Percentiles rank a stretch among this genome's conserved stretches.
phyloP scores from a whole-genome alignment of 2,113 vertebrate genomes.

The Suricata suricatta region DNA sequence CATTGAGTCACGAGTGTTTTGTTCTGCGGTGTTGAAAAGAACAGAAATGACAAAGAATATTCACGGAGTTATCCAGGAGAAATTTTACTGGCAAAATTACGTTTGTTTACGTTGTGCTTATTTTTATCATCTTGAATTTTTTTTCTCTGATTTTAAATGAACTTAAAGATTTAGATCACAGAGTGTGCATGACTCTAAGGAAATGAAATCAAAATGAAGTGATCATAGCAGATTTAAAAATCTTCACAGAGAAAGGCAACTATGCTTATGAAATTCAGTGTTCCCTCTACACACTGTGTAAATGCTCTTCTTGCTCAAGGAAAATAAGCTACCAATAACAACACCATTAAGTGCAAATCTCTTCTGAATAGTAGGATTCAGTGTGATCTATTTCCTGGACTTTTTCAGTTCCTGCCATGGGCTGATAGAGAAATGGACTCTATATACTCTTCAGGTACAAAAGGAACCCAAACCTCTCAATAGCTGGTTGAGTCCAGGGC shows the following conservation, averaged over 20 bases:
- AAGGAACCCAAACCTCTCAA: not conserved
- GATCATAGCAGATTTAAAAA: not conserved
- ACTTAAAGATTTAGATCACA: not conserved
- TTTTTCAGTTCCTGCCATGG: not conserved
- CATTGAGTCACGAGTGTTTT: not conserved
- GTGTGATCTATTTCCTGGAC: not conserved
- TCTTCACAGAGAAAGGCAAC: not conserved
- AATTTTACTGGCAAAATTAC: not conserved
- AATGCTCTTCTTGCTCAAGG: not conserved
- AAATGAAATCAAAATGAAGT: not conserved
- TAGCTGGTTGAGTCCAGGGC: not conserved
- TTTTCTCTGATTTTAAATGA: not conserved
- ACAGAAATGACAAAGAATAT: not conserved
- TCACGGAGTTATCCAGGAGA: not conserved
- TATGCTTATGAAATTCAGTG: not conserved
- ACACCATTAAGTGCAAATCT: not conserved
- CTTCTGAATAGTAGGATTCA: not conserved
- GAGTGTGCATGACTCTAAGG: not conserved
- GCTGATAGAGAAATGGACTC: not conserved
- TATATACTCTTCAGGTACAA: not conserved
- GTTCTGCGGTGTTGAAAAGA: not conserved
- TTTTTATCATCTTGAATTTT: not conserved
- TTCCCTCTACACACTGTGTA: not conserved
- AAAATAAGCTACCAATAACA: not conserved
- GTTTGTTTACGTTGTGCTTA: not conserved